phyloP scores from a whole-genome alignment of 2,113 vertebrate genomes.

The Syrmaticus mikado region DNA sequence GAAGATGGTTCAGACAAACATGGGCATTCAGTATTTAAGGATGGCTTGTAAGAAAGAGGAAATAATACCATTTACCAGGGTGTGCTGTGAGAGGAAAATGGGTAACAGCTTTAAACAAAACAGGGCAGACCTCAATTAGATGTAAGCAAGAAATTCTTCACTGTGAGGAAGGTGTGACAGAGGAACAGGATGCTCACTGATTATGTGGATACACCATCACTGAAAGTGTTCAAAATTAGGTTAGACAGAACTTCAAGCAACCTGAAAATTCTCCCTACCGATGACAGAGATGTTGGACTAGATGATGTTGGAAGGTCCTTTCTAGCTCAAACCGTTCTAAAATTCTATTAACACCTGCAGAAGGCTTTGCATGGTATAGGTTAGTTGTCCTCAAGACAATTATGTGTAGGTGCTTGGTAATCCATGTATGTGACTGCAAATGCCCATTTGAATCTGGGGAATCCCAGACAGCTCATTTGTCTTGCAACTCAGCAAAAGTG shows the following conservation, averaged over 20 bases:
- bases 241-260: background rate
- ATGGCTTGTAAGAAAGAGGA: background rate
- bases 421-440: accelerated
- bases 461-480: background rate
- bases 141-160: background rate
- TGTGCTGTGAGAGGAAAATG: background rate
- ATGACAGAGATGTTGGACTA: background rate
- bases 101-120: background rate
- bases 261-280: background rate
- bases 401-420: no score
- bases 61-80: background rate
- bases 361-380: background rate
- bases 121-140: background rate
- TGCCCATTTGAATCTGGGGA: background rate
- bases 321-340: background rate
- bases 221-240: background rate
- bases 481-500: background rate
- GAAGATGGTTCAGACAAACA: background rate
- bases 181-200: background rate
- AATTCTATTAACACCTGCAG: background rate
- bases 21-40: background rate
- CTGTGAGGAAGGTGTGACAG: background rate
- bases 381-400: background rate
- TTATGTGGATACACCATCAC: background rate
- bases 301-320: background rate